Conservation (phyloP, 2,888 invertebrate species). For the Pollenia labialis region DNA sequence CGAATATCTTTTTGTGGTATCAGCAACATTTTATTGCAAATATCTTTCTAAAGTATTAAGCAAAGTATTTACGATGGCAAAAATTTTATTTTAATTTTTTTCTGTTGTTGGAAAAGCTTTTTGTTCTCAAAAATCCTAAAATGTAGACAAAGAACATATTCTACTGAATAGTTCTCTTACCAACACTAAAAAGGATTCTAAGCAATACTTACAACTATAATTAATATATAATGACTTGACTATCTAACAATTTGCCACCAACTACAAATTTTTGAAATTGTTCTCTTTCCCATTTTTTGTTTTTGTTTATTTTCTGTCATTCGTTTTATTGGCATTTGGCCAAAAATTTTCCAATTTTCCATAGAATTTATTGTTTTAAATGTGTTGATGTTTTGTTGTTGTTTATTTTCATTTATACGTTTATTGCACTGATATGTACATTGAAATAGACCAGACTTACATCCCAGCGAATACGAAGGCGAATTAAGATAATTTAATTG, state of each 20-base stretch:
- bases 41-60: not conserved
- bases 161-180: not conserved
- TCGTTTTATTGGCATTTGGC: constrained; percentile 52
- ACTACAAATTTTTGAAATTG: constrained; percentile 13
- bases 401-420: constrained; percentile 11
- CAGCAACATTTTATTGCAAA: not conserved
- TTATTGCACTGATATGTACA: constrained; percentile 14
- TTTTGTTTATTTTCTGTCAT: not conserved
- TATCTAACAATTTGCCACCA: constrained; percentile 10
- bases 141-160: constrained; percentile 5
- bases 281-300: not conserved
- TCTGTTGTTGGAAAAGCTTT: constrained; percentile 4
- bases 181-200: not conserved
- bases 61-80: constrained; percentile 12
- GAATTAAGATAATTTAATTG: too few relatives aligned
- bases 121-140: constrained; percentile 13
- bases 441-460: not conserved
- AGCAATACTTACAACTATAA: constrained; percentile 2
- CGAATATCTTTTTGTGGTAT: constrained; percentile 17
- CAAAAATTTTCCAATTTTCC: constrained; percentile 40
- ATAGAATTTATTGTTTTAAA: constrained; percentile 28
- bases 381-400: constrained; percentile 4
- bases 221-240: constrained; percentile 4
- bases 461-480: too few relatives aligned
- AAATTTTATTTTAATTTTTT: constrained; percentile 5